Evolutionary conservation across 2,113 vertebrate genomes (phyloP), one percentile per base, ranked within the genome.

Genomic region (Prolemur simus): DNA sequence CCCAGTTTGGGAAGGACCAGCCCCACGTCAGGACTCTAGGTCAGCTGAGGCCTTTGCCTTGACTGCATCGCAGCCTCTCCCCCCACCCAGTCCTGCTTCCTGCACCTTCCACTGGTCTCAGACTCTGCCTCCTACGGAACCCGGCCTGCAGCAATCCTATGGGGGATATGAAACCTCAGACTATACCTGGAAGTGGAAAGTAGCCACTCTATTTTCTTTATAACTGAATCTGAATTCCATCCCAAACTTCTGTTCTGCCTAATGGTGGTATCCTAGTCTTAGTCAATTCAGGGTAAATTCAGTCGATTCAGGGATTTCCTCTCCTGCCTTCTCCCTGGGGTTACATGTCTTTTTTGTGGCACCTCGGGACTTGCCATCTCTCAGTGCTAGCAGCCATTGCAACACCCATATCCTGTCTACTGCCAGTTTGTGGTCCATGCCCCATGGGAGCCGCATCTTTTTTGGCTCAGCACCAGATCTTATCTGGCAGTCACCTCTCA

Each of bases 111-210:
- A 5, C 25, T 45, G 86, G 18, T 54, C 56, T 32, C 6, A 0
- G 34, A 52, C 29, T 66, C 47, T 47, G 39, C 60, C 12, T 85
- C 54, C 14, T 25, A 23, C 3, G 73, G 49, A 88, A 56, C 17
- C n/a, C 3, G 21, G 11, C 74, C 71, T 78, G 2, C 0, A 10
- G 11, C 37, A 32, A 0, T 49, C 14, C 9, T 8, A 1, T 6
- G 49, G 21, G n/a, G 34, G 25, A 6, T 18, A 0, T 76, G 32
- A 11, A 25, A 54, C 54, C 20, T 54, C 80, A n/a, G 42, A 21
- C 73, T 76, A 4, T 39, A 17, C 18, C 14, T 60, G 34, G 37
- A 68, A 20, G 20, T 74, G 29, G 64, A 37, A 45, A 39, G 12
- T 20, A 18, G 54, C 29, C 34, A 60, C 20, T 74, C 29, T 39